These are phyloP conservation scores for Stratiolaelaps scimitus DNA, from an alignment of 1,140 invertebrate genomes.

Conservation along the genomic window DNA sequence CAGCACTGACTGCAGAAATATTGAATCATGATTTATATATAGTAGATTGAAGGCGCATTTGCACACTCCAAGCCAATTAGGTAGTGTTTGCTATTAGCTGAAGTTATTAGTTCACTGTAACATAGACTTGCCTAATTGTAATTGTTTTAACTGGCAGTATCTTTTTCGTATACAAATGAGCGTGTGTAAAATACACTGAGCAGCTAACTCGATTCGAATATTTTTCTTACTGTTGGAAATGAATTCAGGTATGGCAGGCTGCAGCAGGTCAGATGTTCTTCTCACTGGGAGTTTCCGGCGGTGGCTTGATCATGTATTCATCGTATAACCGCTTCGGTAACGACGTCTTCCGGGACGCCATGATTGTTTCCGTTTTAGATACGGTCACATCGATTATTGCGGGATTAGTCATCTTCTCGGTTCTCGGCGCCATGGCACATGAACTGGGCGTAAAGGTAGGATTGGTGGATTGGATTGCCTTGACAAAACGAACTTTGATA, in stretches of 20 bases:
- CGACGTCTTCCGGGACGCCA: constrained; percentile 42
- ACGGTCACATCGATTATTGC: constrained; percentile 43
- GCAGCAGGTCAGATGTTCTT: constrained; percentile 47
- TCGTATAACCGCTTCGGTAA: constrained; percentile 45
- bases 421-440: constrained; percentile 42
- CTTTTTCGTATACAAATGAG: constrained; percentile 26
- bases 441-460: constrained; percentile 35
- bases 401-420: constrained; percentile 43
- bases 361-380: constrained; percentile 42
- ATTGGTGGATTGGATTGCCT: neutral
- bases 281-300: constrained; percentile 44
- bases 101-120: too few species aligned
- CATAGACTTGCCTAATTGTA: too few species aligned
- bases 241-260: constrained; percentile 42
- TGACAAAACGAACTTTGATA: too few species aligned
- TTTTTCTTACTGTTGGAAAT: constrained; percentile 30
- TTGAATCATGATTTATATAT: too few species aligned
- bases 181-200: too few species aligned
- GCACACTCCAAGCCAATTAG: too few species aligned
- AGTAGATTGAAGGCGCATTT: too few species aligned
- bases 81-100: too few species aligned
- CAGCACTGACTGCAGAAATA: too few species aligned
- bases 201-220: too few species aligned
- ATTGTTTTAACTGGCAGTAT: constrained; percentile 11
- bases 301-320: constrained; percentile 45